These are phyloP conservation scores for Scatophagus argus DNA, from an alignment of 2,113 vertebrate genomes.

Conservation along the genomic window DNA sequence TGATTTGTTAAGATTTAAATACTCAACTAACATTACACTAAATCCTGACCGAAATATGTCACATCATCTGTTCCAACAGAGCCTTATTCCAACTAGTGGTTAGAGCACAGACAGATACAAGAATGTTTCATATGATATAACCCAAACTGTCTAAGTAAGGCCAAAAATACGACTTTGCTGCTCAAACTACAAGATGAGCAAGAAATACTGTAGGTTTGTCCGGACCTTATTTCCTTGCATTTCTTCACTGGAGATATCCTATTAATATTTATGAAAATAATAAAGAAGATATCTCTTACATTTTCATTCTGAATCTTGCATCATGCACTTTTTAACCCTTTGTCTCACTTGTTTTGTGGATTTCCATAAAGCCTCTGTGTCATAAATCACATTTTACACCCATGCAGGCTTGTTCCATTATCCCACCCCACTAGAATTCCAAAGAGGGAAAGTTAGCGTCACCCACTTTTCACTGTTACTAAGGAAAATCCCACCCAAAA, in stretches of 20 bases:
- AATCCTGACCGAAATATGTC: background rate
- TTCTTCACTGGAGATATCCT: background rate
- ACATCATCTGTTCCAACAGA: slow-evolving; percentile 6
- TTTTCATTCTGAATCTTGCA: background rate
- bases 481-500: slow-evolving; percentile 71
- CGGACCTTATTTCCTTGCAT: too few species aligned
- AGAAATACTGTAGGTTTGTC: too few species aligned
- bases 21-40: background rate
- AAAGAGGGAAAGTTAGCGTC: slow-evolving; percentile 68
- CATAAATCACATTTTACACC: slow-evolving; percentile 42
- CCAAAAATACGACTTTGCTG: background rate
- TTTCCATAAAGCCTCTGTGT: background rate
- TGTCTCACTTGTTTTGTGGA: background rate
- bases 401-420: slow-evolving; percentile 62
- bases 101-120: background rate
- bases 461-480: slow-evolving; percentile 56
- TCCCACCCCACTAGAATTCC: slow-evolving; percentile 34
- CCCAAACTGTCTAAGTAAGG: background rate
- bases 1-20: background rate
- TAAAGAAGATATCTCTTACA: background rate
- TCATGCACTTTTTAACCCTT: slow-evolving; percentile 11
- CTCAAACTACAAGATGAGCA: background rate
- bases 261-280: background rate
- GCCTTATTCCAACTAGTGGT: background rate
- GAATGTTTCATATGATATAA: background rate